Conservation (phyloP, 2,797 vertebrate species). For the Clarias laeviceps region DNA sequence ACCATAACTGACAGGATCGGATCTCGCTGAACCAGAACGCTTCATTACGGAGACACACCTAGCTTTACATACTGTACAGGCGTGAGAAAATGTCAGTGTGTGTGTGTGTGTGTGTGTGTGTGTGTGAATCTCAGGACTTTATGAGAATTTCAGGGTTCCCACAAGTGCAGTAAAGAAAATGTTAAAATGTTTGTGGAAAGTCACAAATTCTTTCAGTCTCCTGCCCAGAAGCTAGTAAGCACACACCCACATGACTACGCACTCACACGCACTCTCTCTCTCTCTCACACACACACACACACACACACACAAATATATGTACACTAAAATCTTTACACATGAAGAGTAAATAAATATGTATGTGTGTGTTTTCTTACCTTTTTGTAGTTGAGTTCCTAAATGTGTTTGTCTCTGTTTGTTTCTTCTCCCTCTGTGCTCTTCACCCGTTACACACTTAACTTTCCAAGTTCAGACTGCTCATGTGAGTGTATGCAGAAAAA, state of each 20-base stretch:
- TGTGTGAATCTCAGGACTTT: not conserved
- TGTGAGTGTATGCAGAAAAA: not conserved
- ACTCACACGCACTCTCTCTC: not conserved
- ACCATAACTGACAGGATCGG: not conserved
- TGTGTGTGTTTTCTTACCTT: conserved; percentile 16
- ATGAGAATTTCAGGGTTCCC: not conserved
- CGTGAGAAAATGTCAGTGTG: not conserved
- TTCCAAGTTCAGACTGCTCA: not conserved
- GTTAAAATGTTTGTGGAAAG: not conserved
- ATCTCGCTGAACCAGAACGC: not conserved
- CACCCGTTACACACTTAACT: not conserved
- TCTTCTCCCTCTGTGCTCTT: not conserved
- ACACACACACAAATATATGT: not conserved
- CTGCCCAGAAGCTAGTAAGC: not conserved
- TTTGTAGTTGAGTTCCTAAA: not conserved
- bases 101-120: not conserved
- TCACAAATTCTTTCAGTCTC: not conserved
- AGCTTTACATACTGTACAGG: not conserved
- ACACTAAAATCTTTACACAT: not conserved
- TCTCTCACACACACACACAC: not conserved
- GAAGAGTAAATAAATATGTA: not conserved
- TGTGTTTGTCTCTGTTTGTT: conserved; percentile 19
- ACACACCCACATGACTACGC: not conserved
- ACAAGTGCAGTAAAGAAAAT: not conserved
- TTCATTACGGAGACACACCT: conserved; percentile 13